phyloP scores from a whole-genome alignment of 2,113 vertebrate species.

The Oryzias javanicus region DNA sequence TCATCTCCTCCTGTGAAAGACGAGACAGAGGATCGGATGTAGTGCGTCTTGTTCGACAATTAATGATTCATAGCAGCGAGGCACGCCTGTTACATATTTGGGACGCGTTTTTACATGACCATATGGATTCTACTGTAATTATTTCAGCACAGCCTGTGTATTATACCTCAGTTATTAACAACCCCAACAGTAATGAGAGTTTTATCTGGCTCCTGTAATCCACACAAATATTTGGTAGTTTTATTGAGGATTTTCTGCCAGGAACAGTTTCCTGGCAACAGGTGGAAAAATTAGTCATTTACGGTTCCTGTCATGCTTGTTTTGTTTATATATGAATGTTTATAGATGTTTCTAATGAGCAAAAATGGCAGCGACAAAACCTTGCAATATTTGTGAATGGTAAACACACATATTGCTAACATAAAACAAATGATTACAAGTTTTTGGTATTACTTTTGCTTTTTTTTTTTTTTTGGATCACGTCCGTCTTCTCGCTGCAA shows the following conservation, averaged over 20 bases:
- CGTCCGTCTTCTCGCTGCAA: too few relatives aligned
- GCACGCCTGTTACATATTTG: neutral
- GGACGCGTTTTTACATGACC: neutral
- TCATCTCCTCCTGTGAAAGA: slow-evolving; percentile 92
- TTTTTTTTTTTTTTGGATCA: too few relatives aligned
- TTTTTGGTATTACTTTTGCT: too few relatives aligned
- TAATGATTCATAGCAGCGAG: neutral
- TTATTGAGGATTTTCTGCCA: neutral
- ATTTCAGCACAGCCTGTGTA: too few relatives aligned
- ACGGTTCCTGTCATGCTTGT: neutral
- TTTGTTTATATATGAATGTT: neutral
- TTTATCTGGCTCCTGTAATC: too few relatives aligned
- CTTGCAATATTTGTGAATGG: too few relatives aligned
- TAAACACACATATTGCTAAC: too few relatives aligned
- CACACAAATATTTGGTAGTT: neutral
- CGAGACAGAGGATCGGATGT: neutral
- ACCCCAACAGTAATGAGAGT: too few relatives aligned
- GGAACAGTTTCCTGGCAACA: neutral
- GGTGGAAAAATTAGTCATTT: neutral
- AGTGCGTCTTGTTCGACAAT: neutral
- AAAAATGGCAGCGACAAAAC: neutral
- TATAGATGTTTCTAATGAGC: neutral
- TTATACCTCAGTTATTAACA: too few relatives aligned
- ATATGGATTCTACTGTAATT: too few relatives aligned
- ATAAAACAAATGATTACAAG: too few relatives aligned